phyloP scores from a whole-genome alignment of 2,113 vertebrate species.

The Lota lota region DNA sequence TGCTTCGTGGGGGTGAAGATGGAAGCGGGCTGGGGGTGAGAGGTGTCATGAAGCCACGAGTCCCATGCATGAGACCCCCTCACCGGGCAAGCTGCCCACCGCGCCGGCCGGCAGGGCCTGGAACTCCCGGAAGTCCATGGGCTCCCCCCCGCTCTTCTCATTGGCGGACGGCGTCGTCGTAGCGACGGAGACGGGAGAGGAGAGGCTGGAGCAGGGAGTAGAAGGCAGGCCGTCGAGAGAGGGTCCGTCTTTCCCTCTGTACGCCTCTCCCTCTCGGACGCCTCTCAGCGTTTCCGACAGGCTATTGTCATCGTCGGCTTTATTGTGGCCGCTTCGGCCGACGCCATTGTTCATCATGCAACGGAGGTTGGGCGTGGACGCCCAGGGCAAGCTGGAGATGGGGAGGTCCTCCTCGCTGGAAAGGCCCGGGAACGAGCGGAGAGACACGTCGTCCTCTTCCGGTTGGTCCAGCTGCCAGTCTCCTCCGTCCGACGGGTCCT shows the following conservation, averaged over 20 bases:
- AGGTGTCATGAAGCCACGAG: constrained; percentile 66
- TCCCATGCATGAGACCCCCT: constrained; percentile 84
- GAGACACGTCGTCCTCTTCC: constrained; percentile 92
- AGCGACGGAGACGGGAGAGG: constrained; percentile 58
- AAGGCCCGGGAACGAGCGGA: constrained; percentile 78
- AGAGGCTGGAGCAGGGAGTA: constrained; percentile 16
- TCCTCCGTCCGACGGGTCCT: constrained; percentile 78
- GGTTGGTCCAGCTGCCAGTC: constrained; percentile 91
- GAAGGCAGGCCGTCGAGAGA: constrained; percentile 22
- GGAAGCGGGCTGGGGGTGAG: constrained; percentile 13
- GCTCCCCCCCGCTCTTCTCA: constrained; percentile 66
- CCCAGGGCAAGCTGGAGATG: constrained; percentile 84
- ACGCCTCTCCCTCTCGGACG: constrained; percentile 4
- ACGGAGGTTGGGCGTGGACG: constrained; percentile 71
- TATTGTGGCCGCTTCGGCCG: constrained; percentile 9
- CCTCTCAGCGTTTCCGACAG: constrained; percentile 14
- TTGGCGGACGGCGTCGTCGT: background rate
- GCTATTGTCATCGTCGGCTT: constrained; percentile 49
- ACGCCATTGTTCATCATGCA: constrained; percentile 23
- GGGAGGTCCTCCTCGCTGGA: constrained; percentile 55
- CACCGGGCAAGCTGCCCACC: constrained; percentile 90
- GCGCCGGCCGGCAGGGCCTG: constrained; percentile 71
- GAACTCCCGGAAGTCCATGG: constrained; percentile 79
- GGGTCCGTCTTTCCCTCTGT: constrained; percentile 34
- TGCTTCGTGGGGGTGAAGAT: background rate